phyloP scores from a whole-genome alignment of 2,797 vertebrate species.

The Argentina silus region DNA sequence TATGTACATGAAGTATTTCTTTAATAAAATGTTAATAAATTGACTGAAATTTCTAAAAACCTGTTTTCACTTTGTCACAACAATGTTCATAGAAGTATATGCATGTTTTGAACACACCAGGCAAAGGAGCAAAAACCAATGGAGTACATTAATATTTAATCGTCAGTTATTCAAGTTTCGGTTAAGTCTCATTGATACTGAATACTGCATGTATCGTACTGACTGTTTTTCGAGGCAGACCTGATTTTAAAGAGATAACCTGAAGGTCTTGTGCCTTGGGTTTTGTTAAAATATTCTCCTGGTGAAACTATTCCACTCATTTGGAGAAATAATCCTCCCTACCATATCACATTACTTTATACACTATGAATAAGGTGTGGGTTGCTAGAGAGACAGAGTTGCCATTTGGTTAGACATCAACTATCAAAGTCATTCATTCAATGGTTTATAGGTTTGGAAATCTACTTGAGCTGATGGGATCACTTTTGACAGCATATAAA shows the following conservation, averaged over 20 bases:
- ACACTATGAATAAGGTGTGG: not conserved
- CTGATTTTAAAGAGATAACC: not conserved
- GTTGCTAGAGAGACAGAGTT: not conserved
- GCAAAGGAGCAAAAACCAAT: too few relatives aligned
- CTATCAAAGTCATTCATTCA: not conserved
- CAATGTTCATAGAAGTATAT: too few relatives aligned
- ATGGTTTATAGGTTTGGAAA: not conserved
- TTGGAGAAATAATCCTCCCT: not conserved
- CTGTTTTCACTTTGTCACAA: too few relatives aligned
- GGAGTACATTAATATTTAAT: too few relatives aligned
- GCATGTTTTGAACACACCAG: too few relatives aligned
- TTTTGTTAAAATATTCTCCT: not conserved
- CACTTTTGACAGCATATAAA: not conserved
- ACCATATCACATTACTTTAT: not conserved
- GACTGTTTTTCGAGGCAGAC: too few relatives aligned
- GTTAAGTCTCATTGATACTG: too few relatives aligned
- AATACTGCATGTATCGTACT: too few relatives aligned
- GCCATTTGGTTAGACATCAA: not conserved
- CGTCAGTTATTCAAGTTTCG: too few relatives aligned
- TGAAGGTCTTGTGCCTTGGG: not conserved
- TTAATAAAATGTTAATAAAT: not conserved
- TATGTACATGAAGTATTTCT: too few relatives aligned
- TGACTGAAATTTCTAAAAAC: not conserved
- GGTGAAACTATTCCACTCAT: not conserved
- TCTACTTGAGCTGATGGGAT: not conserved